Percentiles rank a stretch among this genome's conserved stretches.
Conservation (phyloP, 2,888 invertebrate genomes). For the Sminthurides aquaticus region DNA sequence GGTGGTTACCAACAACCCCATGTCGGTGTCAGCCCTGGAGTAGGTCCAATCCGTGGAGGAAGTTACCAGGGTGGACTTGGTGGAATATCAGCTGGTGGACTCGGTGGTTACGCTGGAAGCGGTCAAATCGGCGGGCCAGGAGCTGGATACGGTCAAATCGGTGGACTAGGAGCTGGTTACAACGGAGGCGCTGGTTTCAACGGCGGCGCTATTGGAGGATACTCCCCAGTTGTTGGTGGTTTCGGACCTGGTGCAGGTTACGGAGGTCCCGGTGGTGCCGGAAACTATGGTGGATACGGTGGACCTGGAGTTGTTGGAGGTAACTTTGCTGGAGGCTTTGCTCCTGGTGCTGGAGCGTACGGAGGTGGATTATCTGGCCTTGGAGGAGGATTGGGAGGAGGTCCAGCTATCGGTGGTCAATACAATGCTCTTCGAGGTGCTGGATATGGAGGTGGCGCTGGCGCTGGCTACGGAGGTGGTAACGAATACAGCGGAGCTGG, state of each 20-base stretch:
- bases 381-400: not conserved
- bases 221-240: no score
- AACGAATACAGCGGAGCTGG: not conserved
- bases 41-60: not conserved
- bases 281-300: not conserved
- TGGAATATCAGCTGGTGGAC: not conserved
- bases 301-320: no score
- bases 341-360: not conserved
- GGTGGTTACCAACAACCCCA: not conserved
- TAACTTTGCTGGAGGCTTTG: not conserved
- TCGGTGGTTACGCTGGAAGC: not conserved
- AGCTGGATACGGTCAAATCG: not conserved
- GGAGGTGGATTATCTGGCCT: not conserved
- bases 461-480: not conserved
- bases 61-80: no score
- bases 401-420: not conserved
- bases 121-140: not conserved
- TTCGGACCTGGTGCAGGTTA: no score
- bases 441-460: no score
- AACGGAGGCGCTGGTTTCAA: not conserved
- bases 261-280: no score
- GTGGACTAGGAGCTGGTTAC: not conserved
- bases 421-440: not conserved
- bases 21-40: not conserved
- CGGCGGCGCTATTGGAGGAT: no score